Conservation (phyloP, 2,113 vertebrate genomes). For the Tinamus guttatus region DNA sequence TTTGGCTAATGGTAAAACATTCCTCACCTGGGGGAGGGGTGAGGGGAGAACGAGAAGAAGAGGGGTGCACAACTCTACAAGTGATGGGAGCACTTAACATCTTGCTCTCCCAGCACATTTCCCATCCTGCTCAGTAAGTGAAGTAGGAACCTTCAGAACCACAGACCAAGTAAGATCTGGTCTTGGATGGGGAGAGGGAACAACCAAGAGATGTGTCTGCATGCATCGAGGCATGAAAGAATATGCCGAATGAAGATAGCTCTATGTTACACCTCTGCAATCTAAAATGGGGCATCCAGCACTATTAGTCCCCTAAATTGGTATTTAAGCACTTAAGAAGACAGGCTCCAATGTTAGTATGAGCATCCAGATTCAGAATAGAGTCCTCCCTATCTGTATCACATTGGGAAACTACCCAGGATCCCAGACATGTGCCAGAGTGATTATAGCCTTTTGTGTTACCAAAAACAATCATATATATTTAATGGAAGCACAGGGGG, state of each 20-base stretch:
- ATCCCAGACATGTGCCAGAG: not conserved
- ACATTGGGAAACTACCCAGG: not conserved
- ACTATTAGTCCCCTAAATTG: not conserved
- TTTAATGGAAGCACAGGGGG: not conserved
- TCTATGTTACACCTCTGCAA: not conserved
- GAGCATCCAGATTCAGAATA: not conserved
- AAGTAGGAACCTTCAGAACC: not conserved
- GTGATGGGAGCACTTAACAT: not conserved
- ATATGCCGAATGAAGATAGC: not conserved
- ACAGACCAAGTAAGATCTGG: rapidly evolving
- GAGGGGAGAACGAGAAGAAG: no score
- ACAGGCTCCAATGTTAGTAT: not conserved
- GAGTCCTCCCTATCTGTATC: not conserved
- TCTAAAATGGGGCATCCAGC: not conserved
- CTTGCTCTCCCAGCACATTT: rapidly evolving
- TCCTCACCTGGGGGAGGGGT: not conserved
- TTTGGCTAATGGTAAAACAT: slow-evolving; percentile 7
- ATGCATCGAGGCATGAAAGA: not conserved
- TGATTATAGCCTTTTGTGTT: not conserved
- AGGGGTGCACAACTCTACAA: not conserved
- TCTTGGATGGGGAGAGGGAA: not conserved
- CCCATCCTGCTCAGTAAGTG: not conserved
- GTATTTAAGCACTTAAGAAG: not conserved
- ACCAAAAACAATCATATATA: not conserved
- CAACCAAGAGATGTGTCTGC: not conserved